Conservation (phyloP, 2,113 vertebrate species). For the Blennius ocellaris region DNA sequence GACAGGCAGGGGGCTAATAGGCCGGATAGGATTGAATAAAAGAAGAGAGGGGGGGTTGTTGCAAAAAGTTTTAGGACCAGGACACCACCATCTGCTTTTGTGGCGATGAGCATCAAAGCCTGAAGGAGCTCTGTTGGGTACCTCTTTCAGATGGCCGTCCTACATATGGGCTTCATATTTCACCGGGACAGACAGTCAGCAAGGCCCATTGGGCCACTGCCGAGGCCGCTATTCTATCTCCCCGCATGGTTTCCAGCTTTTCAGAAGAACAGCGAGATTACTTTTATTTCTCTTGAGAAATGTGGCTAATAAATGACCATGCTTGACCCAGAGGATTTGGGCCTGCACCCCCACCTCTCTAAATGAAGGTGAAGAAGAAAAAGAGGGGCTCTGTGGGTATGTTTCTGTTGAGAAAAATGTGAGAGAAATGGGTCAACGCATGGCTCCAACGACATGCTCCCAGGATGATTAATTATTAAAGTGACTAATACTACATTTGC, state of each 20-base stretch:
- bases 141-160: slow-evolving; percentile 79
- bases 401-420: slow-evolving; percentile 72
- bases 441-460: slow-evolving; percentile 78
- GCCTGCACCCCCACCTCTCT: slow-evolving; percentile 51
- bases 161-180: slow-evolving; percentile 85
- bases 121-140: slow-evolving; percentile 82
- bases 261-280: slow-evolving; percentile 71
- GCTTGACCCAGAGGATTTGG: slow-evolving; percentile 73
- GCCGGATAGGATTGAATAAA: slow-evolving; percentile 79
- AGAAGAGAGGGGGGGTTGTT: slow-evolving; percentile 58
- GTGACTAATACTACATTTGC: slow-evolving; percentile 85
- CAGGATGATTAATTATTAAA: slow-evolving; percentile 86
- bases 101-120: slow-evolving; percentile 83
- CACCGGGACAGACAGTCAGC: slow-evolving; percentile 77
- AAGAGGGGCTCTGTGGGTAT: slow-evolving; percentile 51
- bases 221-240: slow-evolving; percentile 67
- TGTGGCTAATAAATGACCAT: slow-evolving; percentile 80
- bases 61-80: slow-evolving; percentile 74
- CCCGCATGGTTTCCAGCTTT: slow-evolving; percentile 74
- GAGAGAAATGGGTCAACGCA: slow-evolving; percentile 82
- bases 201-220: slow-evolving; percentile 66
- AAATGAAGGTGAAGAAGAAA: slow-evolving; percentile 48
- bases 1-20: slow-evolving; percentile 84
- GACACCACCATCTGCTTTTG: slow-evolving; percentile 85
- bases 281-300: slow-evolving; percentile 80